phyloP scores from a whole-genome alignment of 2,113 vertebrate species.

The Nothoprocta perdicaria region DNA sequence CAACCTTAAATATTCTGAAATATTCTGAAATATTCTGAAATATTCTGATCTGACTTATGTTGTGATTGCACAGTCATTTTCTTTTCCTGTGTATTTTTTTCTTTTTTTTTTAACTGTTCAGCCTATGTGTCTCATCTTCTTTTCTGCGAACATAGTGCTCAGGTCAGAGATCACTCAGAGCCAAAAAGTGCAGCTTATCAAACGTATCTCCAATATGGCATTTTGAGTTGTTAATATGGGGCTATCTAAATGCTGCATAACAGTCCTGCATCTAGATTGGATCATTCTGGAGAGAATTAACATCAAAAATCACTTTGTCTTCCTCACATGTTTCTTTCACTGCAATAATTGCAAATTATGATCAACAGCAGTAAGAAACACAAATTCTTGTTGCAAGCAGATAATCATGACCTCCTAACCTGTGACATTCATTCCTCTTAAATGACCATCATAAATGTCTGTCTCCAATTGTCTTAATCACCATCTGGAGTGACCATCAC shows the following conservation, averaged over 20 bases:
- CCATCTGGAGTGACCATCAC: background rate
- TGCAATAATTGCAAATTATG: background rate
- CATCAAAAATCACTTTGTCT: background rate
- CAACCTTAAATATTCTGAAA: too few relatives aligned
- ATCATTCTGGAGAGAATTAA: background rate
- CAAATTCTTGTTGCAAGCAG: background rate
- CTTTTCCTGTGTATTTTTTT: background rate
- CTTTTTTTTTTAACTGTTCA: background rate
- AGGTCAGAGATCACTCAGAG: background rate
- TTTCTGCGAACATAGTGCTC: background rate
- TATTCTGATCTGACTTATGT: background rate
- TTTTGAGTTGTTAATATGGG: background rate
- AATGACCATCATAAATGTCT: background rate
- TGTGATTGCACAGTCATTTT: background rate
- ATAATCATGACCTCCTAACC: background rate
- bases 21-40: too few relatives aligned
- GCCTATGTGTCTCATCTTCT: background rate
- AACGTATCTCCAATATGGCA: background rate
- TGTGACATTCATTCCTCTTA: background rate
- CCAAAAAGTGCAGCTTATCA: rapidly evolving
- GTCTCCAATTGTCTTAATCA: background rate
- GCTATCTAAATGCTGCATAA: background rate
- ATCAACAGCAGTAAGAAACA: background rate
- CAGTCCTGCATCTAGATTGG: background rate
- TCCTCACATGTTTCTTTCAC: background rate